Conservation (phyloP, 2,113 vertebrate species). For the Hystrix cristata region DNA sequence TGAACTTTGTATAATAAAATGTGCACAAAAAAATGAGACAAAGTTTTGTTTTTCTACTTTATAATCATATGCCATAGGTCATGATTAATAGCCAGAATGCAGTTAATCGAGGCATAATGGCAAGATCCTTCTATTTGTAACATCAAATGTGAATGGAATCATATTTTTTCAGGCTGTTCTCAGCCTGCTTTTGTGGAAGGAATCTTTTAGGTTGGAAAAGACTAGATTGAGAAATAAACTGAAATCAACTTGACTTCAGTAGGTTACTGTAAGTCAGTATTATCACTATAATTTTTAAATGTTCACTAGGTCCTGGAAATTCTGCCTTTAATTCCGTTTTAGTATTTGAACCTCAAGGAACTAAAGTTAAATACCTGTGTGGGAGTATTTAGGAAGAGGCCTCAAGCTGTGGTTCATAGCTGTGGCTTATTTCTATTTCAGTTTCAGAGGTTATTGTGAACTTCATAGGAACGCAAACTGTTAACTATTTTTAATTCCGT, state of each 20-base stretch:
- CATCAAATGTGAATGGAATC: not conserved
- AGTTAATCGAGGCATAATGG: not conserved
- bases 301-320: not conserved
- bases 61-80: not conserved
- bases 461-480: conserved; percentile 50
- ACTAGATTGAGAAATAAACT: conserved; percentile 24
- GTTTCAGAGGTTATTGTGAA: not conserved
- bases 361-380: not conserved
- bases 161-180: not conserved
- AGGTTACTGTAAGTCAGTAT: not conserved
- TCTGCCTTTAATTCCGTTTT: not conserved
- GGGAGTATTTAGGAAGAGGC: not conserved
- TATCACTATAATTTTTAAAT: not conserved
- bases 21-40: not conserved
- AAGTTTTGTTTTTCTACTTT: conserved; percentile 4
- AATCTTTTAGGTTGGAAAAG: not conserved
- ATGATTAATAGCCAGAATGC: not conserved
- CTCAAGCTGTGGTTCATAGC: not conserved
- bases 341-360: not conserved
- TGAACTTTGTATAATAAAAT: not conserved
- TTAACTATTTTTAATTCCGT: conserved; percentile 32
- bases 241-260: conserved; percentile 23
- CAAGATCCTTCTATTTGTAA: not conserved
- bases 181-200: not conserved
- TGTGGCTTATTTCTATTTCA: not conserved